Evolutionary conservation across 2,888 invertebrate genomes (phyloP), one percentile per base, ranked within the genome.

Genomic region (Pterostichus madidus): DNA sequence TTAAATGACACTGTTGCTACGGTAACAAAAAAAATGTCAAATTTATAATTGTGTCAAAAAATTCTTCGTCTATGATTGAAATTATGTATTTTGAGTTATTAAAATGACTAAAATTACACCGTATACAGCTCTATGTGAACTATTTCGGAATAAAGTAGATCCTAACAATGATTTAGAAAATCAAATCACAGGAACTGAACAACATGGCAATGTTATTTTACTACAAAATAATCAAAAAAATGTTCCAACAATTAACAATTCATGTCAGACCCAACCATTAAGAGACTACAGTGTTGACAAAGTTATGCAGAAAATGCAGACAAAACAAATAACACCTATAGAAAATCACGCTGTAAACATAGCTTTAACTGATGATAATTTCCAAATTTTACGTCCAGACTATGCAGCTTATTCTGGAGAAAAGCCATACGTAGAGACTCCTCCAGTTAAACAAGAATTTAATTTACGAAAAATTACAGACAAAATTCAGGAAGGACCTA

Each of bases 41-140:
- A 71, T 84, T 17, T 75, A 53, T 31, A 68, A 39, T 8, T 84
- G 83, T 31, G 82, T 75, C 44, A 78, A 46, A 75, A 75, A 75
- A 52, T 75, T 52, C n/a, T 71, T 11, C 15, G 68, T 71, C 31
- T 8, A 64, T 24, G 24, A 39, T 56, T 17, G 13, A 56, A 56
- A 68, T 39, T 68, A 68, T 68, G 64, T 68, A 35, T n/a, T 52
- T 52, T 59, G 15, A 35, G 13, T 24, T 24, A 24, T 49, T 49
- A 46, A 49, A 31, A 75, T 75, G 75, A 32, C 75, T 13, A 52
- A 52, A 52, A 31, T 75, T 32, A 52, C 75, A 31, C 75, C 75
- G 13, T 75, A 75, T 32, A 52, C 49, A 11, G 75, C 75, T 15
- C 75, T 75, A 6, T 75, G 75, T 31, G 52, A 75, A 11, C 31